These are phyloP conservation scores for Dendrocincla tyrannina DNA, from an alignment of 2,797 vertebrate species.

Conservation along the genomic window DNA sequence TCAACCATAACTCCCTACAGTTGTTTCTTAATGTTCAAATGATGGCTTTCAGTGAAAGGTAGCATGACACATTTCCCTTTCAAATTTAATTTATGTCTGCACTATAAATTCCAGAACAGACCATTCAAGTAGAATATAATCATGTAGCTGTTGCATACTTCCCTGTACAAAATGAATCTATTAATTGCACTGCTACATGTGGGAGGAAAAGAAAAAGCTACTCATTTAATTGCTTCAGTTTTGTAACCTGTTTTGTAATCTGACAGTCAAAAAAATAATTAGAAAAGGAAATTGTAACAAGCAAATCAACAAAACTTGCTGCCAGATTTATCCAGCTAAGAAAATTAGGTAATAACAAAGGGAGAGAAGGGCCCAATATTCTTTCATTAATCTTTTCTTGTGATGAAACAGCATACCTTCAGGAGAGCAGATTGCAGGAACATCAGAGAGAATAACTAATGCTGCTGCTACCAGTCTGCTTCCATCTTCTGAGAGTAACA, in stretches of 20 bases:
- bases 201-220: constrained; percentile 1
- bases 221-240: background rate
- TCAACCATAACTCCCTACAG: background rate
- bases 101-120: background rate
- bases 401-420: constrained; percentile 81
- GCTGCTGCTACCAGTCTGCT: constrained; percentile 83
- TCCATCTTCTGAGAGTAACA: constrained; percentile 80
- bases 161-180: background rate
- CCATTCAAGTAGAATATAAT: background rate
- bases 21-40: background rate
- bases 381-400: background rate
- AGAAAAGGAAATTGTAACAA: constrained; percentile 20
- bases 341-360: constrained; percentile 18
- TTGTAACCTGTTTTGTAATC: background rate
- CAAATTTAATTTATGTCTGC: background rate
- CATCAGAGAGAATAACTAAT: constrained; percentile 87
- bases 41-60: background rate
- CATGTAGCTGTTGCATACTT: background rate
- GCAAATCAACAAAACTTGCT: constrained; percentile 14
- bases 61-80: background rate
- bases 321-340: background rate
- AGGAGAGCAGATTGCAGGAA: constrained; percentile 91
- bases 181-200: background rate
- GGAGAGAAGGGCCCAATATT: background rate
- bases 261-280: constrained; percentile 19